Evolutionary conservation across 1,140 invertebrate genomes (phyloP), one percentile per base, ranked within the genome.

Genomic region (Agraylea sexmaculata): DNA sequence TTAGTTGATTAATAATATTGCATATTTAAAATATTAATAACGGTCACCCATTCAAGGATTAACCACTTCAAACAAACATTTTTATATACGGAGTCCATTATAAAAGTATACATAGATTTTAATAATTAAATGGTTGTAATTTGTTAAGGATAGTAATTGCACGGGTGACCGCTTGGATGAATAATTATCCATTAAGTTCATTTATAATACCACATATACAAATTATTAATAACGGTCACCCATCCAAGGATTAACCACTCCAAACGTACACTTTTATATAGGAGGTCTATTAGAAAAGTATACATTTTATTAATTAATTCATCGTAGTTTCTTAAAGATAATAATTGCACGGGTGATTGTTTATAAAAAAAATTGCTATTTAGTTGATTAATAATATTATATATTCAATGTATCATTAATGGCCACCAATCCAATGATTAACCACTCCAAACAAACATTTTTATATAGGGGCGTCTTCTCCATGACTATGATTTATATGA

Each of bases 341-440:
- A 8, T 25, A 25, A n/a, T n/a, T n/a, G n/a, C n/a, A n/a, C n/a
- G n/a, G n/a, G n/a, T 36, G 13, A 36, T 21, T 17, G 19, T 17
- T 16, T 11, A 21, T 29, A 12, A 31, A 6, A 38, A 31, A 30
- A n/a, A 13, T 21, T 6, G 21, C 11, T 38, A 12, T 21, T 7
- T 6, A 22, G 11, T 32, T 34, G 11, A n/a, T 10, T 34, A 37
- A 20, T 17, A n/a, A 16, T 33, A 34, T 33, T 3, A 3, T 21
- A 18, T 36, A 37, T 42, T 21, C 34, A 36, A 8, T 7, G 21
- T 25, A 52, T 30, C 31, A 19, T 21, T 42, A 17, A 13, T 16
- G 17, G 11, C 7, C 8, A 7, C 7, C 11, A 32, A 7, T n/a
- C n/a, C n/a, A n/a, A n/a, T n/a, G n/a, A n/a, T n/a, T 21, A 22